Base-by-base conservation (phyloP, 1,140 invertebrate species). In the Drosophila tristis region DNA sequence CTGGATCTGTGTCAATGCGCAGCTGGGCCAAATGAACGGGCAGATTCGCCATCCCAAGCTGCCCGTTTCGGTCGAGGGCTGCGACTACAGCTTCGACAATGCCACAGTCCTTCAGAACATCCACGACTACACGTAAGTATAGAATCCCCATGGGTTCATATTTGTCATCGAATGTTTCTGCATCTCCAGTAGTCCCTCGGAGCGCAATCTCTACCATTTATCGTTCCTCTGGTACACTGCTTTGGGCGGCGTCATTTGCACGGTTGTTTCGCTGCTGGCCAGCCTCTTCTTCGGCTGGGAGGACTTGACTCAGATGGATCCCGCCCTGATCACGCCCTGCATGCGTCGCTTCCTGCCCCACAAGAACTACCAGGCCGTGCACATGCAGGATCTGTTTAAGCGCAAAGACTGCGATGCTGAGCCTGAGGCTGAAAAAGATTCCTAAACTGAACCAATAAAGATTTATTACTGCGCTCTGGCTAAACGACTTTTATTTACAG, bases 21-120 rank as follows among this genome's bases (percentile, higher is more conserved):
- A 97, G 80, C 84, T 96, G 20, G 94, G 94, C 0, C 95, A 95
- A 48, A 94, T 94, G n/a, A 92, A 90, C 48, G 94, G 94, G 5
- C 92, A 92, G 59, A 94, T 95, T 7, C 93, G 93, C n/a, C 93
- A 94, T 78, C 91, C 93, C 1, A 94, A 93, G 55, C 94, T 95
- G 92, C 93, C 94, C 0, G 92, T 95, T 1, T 94, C 93, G 0
- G 94, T 93, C 0, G 94, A 94, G 23, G 95, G 95, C 2, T 97
- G 96, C 78, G 93, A 93, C 8, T 91, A 91, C 48, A 49, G 9
- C 1, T 91, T 66, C 8, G 86, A 91, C n/a, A 91, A 91, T 61
- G 63, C 25, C 6, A 93, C 86, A 0, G 72, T 74, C 5, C 82
- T 73, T 53, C 49, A 68, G 11, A 15, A 58, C 0, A 51, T 86